Conservation (phyloP, 2,797 vertebrate species). For the Lacerta bilineata region DNA sequence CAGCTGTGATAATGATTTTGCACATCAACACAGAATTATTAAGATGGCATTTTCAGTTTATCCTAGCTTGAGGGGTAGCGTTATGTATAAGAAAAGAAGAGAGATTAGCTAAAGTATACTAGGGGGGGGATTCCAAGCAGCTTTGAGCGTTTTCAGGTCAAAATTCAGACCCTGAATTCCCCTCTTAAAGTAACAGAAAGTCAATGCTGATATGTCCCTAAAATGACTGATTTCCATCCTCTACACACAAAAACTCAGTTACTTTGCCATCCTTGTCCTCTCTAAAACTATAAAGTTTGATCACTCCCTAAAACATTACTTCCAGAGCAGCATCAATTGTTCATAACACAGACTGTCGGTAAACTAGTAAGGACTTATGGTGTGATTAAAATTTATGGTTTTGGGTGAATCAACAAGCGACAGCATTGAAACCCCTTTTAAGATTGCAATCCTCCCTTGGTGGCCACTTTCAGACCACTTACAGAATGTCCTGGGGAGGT, state of each 20-base stretch:
- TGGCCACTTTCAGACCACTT: not conserved
- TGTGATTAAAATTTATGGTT: not conserved
- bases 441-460: not conserved
- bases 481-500: not conserved
- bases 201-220: not conserved
- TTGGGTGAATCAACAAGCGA: not conserved
- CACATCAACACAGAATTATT: not conserved
- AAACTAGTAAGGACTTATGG: not conserved
- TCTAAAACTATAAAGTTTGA: no score
- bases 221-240: not conserved
- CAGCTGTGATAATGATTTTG: not conserved
- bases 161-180: not conserved
- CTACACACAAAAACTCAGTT: no score
- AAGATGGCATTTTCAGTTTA: not conserved
- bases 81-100: not conserved
- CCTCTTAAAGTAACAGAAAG: not conserved
- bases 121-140: not conserved
- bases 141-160: not conserved
- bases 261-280: not conserved
- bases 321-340: not conserved
- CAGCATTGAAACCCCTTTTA: not conserved
- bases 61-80: not conserved
- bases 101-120: not conserved
- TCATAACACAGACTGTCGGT: not conserved
- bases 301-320: no score